Conservation (phyloP, 2,888 invertebrate species). For the Cacoxenus indagator region DNA sequence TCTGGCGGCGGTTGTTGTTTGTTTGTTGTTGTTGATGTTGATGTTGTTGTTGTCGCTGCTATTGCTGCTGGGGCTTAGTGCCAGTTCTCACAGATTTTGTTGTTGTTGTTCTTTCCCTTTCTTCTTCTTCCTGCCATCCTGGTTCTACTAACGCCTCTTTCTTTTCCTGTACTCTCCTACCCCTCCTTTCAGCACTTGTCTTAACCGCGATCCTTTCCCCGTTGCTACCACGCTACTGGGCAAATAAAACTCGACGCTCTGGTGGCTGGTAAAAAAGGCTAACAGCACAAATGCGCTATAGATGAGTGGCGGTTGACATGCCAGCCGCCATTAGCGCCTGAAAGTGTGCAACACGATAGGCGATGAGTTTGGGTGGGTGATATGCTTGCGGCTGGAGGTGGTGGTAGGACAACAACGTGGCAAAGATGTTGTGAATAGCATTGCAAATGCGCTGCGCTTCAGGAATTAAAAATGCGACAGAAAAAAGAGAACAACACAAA, state of each 20-base stretch:
- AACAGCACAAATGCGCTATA: conserved; percentile 30
- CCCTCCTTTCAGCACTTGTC: too few species aligned
- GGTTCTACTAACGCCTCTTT: background rate
- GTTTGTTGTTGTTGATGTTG: background rate
- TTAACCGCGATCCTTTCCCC: background rate
- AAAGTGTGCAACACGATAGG: background rate
- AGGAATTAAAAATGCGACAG: conserved; percentile 48
- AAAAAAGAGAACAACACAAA: background rate
- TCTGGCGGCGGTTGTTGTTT: conserved; percentile 5
- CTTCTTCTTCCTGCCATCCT: background rate
- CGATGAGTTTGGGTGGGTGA: background rate
- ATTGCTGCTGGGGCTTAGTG: too few species aligned
- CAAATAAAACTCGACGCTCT: too few species aligned
- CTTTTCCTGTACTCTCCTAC: background rate
- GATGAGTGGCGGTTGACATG: conserved; percentile 64
- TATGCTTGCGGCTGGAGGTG: too few species aligned
- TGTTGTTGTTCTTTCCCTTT: background rate
- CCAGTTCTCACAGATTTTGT: background rate
- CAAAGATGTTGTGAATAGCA: conserved; percentile 15
- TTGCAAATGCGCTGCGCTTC: conserved; percentile 59
- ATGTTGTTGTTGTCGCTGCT: background rate
- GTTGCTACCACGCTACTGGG: background rate
- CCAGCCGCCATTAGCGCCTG: conserved; percentile 59
- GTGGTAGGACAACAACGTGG: background rate
- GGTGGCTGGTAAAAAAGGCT: conserved; percentile 1